phyloP scores from a whole-genome alignment of 2,797 vertebrate species.

The Hylomyscus alleni region DNA sequence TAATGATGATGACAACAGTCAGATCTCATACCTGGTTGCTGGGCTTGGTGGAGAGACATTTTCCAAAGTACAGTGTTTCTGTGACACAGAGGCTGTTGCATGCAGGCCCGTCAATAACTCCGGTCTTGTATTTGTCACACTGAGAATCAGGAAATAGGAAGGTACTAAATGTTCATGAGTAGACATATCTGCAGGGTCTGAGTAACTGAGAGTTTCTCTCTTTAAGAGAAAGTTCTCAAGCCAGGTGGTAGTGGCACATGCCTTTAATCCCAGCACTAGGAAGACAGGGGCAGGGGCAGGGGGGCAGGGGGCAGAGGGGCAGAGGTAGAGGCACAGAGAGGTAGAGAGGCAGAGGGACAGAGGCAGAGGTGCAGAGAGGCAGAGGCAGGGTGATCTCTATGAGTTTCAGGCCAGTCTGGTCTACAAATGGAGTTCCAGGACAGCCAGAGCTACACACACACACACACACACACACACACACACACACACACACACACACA shows the following conservation, averaged over 20 bases:
- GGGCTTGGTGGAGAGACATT: conserved; percentile 96
- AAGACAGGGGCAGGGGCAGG: background rate
- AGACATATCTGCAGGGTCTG: conserved; percentile 30
- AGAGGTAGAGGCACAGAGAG: fast-evolving
- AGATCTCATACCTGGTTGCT: conserved; percentile 93
- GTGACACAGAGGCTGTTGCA: conserved; percentile 98
- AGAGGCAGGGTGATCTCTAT: background rate
- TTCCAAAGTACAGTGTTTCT: conserved; percentile 96
- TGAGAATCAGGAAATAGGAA: conserved; percentile 85
- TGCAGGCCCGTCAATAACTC: conserved; percentile 96
- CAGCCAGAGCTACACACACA: too few species aligned
- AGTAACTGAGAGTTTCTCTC: background rate
- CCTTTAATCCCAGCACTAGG: background rate
- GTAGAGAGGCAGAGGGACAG: background rate
- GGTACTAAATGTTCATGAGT: conserved; percentile 31
- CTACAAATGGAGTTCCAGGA: background rate
- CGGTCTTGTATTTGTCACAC: conserved; percentile 98
- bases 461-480: too few species aligned
- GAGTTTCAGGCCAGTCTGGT: background rate
- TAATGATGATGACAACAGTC: background rate
- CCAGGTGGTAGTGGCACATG: fast-evolving
- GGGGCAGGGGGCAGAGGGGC: too few species aligned
- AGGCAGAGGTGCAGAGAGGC: too few species aligned
- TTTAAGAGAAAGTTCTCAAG: conserved; percentile 21
- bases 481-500: too few species aligned